A percentile compares a stretch with the other conserved stretches of the same genome.
These are phyloP conservation scores for Gymnorhina tibicen DNA, from an alignment of 2,113 vertebrate genomes.

Conservation along the genomic window DNA sequence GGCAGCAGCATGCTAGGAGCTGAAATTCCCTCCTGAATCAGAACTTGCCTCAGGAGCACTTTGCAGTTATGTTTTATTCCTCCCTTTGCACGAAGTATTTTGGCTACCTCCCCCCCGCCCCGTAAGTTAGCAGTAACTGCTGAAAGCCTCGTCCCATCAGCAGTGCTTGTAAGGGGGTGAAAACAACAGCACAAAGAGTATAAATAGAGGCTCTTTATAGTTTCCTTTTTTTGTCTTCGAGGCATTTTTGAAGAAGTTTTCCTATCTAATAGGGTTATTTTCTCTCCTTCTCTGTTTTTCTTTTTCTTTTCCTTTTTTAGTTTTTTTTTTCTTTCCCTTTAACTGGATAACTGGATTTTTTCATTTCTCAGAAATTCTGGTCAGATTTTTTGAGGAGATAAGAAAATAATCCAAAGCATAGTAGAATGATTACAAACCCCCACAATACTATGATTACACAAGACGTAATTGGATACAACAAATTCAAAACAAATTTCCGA, in stretches of 20 bases:
- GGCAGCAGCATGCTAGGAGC: background rate
- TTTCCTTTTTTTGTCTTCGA: slow-evolving; percentile 61
- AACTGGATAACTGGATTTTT: slow-evolving; percentile 37
- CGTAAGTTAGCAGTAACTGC: background rate
- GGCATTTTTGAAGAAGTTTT: slow-evolving; percentile 42
- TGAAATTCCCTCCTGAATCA: background rate
- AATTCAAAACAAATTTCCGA: background rate
- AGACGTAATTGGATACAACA: background rate
- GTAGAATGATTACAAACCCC: background rate
- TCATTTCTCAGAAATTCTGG: slow-evolving; percentile 30
- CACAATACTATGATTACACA: background rate
- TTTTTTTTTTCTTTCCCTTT: background rate
- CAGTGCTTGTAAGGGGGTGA: background rate
- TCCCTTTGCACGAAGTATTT: background rate
- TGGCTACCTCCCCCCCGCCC: background rate
- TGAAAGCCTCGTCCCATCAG: background rate
- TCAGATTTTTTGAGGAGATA: slow-evolving; percentile 18
- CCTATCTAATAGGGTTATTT: slow-evolving; percentile 49
- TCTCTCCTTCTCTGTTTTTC: background rate
- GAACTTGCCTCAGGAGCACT: background rate
- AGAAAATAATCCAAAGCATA: slow-evolving; percentile 5
- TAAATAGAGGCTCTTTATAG: slow-evolving; percentile 64
- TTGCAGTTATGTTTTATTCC: background rate
- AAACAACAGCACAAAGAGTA: slow-evolving; percentile 45
- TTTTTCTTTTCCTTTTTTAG: background rate